Percentiles rank a stretch among this genome's conserved stretches.
Evolutionary conservation across 2,797 vertebrate species (phyloP).

Genomic region (Muscicapa comitata): DNA sequence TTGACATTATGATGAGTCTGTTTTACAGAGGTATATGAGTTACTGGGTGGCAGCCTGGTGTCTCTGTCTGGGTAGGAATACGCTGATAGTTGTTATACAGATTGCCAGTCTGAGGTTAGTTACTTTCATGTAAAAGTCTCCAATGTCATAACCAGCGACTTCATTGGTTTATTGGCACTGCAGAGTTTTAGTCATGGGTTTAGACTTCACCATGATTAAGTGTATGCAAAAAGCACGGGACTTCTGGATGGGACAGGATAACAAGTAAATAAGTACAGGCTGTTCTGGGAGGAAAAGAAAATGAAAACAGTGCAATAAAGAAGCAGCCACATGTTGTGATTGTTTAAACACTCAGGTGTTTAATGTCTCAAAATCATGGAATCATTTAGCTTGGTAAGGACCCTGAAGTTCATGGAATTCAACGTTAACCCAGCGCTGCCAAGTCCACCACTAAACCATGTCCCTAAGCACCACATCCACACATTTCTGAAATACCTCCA

Average conservation of each 20-base stretch:
- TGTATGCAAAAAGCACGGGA: not conserved
- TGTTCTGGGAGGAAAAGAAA: not conserved
- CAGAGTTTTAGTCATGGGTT: not conserved
- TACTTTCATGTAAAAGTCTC: not conserved
- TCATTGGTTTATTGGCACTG: not conserved
- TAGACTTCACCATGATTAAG: not conserved
- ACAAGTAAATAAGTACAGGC: not conserved
- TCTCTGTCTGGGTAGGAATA: not conserved
- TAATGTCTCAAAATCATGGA: not conserved
- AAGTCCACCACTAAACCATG: not conserved
- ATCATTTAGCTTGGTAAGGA: not conserved
- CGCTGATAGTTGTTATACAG: rapidly evolving
- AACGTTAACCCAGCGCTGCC: not conserved
- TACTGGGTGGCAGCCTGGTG: not conserved
- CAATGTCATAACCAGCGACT: not conserved
- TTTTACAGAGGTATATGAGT: not conserved
- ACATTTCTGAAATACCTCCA: not conserved
- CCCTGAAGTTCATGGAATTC: not conserved
- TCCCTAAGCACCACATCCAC: not conserved
- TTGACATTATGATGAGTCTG: not conserved
- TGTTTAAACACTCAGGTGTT: not conserved
- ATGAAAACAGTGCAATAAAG: not conserved
- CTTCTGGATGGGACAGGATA: not conserved
- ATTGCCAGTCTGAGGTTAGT: not conserved
- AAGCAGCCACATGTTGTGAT: not conserved